Evolutionary conservation across 2,113 vertebrate genomes (phyloP), one percentile per base, ranked within the genome.

Genomic region (Nerophis lumbriciformis): DNA sequence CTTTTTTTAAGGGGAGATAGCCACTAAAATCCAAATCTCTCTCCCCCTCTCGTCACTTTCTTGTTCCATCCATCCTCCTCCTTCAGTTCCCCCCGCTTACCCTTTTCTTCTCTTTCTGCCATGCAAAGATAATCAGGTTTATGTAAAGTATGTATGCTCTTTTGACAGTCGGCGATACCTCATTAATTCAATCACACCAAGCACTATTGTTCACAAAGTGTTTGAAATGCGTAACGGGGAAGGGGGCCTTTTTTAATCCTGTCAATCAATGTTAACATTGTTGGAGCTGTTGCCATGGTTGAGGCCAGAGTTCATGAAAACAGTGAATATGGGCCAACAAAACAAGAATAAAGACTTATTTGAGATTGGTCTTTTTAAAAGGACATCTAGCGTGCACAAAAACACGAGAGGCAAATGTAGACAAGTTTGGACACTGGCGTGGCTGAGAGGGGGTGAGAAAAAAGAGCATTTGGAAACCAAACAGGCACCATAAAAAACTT

Each of bases 61-160:
- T 66, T 72, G 67, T 61, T 75, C 80, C 68, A 54, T 75, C 79
- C 71, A 75, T 78, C 67, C 76, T 80, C 72, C 78, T 77, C 59
- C 73, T 68, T 77, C 65, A 65, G 67, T 65, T 77, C 68, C 74
- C 88, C 11, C 86, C 81, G 83, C 86, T 88, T 88, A 84, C 85
- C 73, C 77, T 85, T 90, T 92, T 89, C 87, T 90, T 91, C 91
- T 91, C 86, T 93, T 92, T 94, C 94, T 96, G 96, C 95, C 94
- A 93, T 91, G 93, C 95, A 97, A 93, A 98, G 97, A 98, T 98
- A 98, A 99, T 98, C 95, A 95, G 95, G 95, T 98, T 99, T 99
- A 98, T 99, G 97, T 98, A 99, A 99, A 99, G 94, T 97, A 92
- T 96, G 96, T 95, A 93, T 95, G 96, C 94, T 99, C 95, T 94